Conservation (phyloP, 2,113 vertebrate species). For the Leptosomus discolor region DNA sequence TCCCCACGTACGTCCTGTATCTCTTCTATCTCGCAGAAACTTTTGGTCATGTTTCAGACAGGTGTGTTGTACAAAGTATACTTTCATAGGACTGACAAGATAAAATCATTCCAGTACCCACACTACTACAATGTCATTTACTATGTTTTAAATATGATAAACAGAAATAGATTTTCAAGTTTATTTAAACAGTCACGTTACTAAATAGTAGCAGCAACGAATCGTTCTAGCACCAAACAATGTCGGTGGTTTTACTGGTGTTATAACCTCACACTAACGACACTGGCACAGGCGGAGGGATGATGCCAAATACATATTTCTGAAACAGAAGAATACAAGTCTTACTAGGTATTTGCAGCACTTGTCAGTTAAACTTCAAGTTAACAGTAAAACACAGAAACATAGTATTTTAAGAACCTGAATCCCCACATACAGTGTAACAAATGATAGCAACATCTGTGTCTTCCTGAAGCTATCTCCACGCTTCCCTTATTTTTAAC, state of each 20-base stretch:
- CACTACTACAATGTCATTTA: not conserved
- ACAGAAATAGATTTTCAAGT: not conserved
- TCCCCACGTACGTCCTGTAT: not conserved
- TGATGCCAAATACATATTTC: not conserved
- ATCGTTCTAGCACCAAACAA: not conserved
- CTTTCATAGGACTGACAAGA: not conserved
- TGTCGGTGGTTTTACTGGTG: not conserved
- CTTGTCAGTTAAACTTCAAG: not conserved
- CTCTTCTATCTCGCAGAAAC: not conserved
- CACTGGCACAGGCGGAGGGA: not conserved
- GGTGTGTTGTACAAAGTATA: not conserved
- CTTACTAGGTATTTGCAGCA: not conserved
- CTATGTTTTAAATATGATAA: not conserved
- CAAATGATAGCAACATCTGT: not conserved
- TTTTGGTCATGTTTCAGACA: not conserved
- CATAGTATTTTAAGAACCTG: not conserved
- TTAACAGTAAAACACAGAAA: not conserved
- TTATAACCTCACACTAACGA: not conserved
- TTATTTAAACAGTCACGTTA: not conserved
- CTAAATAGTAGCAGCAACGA: not conserved
- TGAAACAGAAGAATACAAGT: slow-evolving; percentile 35
- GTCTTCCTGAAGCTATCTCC: not conserved
- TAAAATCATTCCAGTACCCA: not conserved
- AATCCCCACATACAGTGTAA: not conserved
- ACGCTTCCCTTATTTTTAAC: not conserved